Evolutionary conservation across 2,797 vertebrate genomes (phyloP).

Genomic region (Fistularia commersonii): DNA sequence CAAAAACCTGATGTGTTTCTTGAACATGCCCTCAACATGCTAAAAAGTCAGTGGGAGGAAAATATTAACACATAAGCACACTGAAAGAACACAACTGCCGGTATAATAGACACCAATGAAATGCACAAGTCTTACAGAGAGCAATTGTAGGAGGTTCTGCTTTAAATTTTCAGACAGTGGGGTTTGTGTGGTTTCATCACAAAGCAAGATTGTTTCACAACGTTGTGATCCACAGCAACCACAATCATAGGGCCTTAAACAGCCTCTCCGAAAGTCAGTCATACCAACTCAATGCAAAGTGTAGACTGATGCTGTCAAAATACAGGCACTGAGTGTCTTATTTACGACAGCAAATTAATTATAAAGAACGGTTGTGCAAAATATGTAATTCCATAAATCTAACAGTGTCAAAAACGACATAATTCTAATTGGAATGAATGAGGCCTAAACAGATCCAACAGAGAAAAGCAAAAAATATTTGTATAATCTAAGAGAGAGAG

Average conservation of each 20-base stretch:
- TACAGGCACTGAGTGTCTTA: no score
- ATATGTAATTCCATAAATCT: no score
- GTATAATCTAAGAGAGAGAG: no score
- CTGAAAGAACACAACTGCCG: slow-evolving; percentile 39
- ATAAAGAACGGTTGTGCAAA: no score
- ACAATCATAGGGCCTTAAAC: slow-evolving; percentile 34
- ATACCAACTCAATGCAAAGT: no score
- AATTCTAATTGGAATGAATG: no score
- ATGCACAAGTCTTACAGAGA: slow-evolving; percentile 39
- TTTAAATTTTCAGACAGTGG: slow-evolving; percentile 74
- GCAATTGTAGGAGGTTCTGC: slow-evolving; percentile 69
- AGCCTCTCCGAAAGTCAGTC: neutral
- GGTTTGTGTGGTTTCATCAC: slow-evolving; percentile 73
- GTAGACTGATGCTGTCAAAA: no score
- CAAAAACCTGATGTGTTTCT: slow-evolving; percentile 53
- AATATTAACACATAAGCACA: slow-evolving; percentile 56
- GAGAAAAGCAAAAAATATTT: no score
- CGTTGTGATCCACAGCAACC: slow-evolving; percentile 50
- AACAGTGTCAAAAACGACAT: no score
- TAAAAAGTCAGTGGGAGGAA: slow-evolving; percentile 72
- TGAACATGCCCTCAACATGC: slow-evolving; percentile 53
- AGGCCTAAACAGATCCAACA: no score
- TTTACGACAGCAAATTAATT: no score
- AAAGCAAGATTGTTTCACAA: slow-evolving; percentile 72
- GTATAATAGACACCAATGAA: slow-evolving; percentile 55